phyloP scores from a whole-genome alignment of 1,140 invertebrate species.

The Matsumurasca onukii region DNA sequence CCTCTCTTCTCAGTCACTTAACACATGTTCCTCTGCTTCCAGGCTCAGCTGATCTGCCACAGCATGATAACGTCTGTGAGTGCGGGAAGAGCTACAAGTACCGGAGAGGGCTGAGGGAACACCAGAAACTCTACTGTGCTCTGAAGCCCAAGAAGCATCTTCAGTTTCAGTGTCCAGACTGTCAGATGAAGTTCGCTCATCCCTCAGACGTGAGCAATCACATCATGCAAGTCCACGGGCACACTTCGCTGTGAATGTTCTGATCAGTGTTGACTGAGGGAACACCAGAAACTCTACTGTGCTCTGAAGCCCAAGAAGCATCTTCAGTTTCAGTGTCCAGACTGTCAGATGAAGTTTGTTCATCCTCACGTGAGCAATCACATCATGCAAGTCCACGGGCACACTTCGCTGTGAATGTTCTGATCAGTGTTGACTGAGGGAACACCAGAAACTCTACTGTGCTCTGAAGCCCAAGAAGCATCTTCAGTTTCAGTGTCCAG shows the following conservation, averaged over 20 bases:
- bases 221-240: constrained; percentile 12
- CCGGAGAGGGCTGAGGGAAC: constrained; percentile 25
- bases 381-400: too few relatives aligned
- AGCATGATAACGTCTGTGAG: constrained; percentile 27
- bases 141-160: constrained; percentile 47
- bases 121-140: constrained; percentile 49
- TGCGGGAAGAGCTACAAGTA: constrained; percentile 35
- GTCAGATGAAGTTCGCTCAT: constrained; percentile 38
- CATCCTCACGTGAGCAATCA: too few relatives aligned
- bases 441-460: constrained; percentile 48
- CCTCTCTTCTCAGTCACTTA: too few relatives aligned
- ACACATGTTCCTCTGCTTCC: too few relatives aligned
- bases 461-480: constrained; percentile 43
- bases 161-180: constrained; percentile 58
- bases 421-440: constrained; percentile 29
- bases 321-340: too few relatives aligned
- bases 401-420: too few relatives aligned
- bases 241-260: constrained; percentile 16
- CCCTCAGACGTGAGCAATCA: constrained; percentile 20
- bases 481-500: constrained; percentile 58
- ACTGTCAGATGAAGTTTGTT: too few relatives aligned
- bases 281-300: too few relatives aligned
- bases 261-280: too few relatives aligned
- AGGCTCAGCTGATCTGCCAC: too few relatives aligned
- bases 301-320: too few relatives aligned